Evolutionary conservation across 2,888 invertebrate species (phyloP).

Genomic region (Myathropa florea): DNA sequence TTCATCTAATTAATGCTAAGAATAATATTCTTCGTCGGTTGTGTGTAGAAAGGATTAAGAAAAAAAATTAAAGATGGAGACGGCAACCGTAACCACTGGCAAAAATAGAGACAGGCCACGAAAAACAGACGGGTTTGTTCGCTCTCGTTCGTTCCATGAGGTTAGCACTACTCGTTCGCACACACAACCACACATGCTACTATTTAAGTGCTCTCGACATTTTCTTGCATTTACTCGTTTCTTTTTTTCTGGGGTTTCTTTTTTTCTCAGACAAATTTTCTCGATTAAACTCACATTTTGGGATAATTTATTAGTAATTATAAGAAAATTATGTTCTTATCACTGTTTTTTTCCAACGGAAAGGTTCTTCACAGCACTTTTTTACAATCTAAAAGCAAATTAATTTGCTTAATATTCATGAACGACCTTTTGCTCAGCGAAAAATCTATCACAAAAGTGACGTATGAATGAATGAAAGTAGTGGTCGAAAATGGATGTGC

Average conservation of each 20-base stretch:
- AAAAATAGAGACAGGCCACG: constrained; percentile 39
- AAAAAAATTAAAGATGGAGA: constrained; percentile 40
- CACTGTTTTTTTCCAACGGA: constrained; percentile 42
- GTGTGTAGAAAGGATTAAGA: background rate
- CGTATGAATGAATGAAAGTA: constrained; percentile 36
- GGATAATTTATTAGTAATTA: constrained; percentile 24
- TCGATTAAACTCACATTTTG: constrained; percentile 39
- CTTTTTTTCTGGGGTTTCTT: constrained; percentile 1
- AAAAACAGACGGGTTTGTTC: constrained; percentile 18
- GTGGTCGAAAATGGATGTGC: constrained; percentile 7
- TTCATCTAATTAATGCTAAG: background rate
- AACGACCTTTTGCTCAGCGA: constrained; percentile 60
- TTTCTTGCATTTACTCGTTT: constrained; percentile 29
- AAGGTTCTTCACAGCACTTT: constrained; percentile 59
- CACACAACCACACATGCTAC: constrained; percentile 23
- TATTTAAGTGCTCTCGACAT: constrained; percentile 47
- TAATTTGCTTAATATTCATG: constrained; percentile 33
- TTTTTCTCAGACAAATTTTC: background rate
- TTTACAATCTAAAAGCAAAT: constrained; percentile 44
- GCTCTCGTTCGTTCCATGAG: constrained; percentile 1
- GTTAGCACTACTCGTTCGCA: constrained; percentile 30
- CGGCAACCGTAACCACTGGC: constrained; percentile 6
- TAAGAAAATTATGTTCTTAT: constrained; percentile 46
- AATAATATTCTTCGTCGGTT: background rate
- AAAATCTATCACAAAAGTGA: constrained; percentile 67